phyloP scores from a whole-genome alignment of 2,113 vertebrate species.

The Pachypanchax playfairii region DNA sequence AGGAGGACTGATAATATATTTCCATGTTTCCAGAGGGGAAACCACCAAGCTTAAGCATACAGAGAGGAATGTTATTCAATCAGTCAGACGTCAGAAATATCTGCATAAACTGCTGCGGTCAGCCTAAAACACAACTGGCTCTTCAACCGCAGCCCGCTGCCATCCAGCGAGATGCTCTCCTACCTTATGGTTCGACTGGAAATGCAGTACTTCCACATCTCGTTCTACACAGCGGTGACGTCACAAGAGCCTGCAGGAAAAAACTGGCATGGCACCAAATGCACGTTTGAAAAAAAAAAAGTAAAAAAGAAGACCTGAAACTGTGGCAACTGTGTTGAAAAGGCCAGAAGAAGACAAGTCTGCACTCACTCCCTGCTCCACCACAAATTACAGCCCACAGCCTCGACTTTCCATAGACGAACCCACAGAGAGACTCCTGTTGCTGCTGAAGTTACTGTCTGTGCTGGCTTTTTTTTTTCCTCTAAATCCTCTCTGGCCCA shows the following conservation, averaged over 20 bases:
- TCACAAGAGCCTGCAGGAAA: constrained; percentile 72
- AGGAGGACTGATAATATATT: constrained; percentile 53
- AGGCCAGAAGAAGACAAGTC: constrained; percentile 60
- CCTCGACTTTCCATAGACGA: constrained; percentile 70
- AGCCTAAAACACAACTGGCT: constrained; percentile 48
- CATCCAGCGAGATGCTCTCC: constrained; percentile 32
- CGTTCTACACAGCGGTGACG: constrained; percentile 85
- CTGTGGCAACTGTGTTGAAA: constrained; percentile 44
- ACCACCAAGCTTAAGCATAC: constrained; percentile 49
- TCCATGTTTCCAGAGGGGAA: constrained; percentile 63
- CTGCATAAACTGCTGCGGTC: constrained; percentile 54
- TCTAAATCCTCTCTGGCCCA: constrained; percentile 41
- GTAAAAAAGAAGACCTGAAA: too few species aligned
- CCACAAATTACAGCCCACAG: constrained; percentile 77
- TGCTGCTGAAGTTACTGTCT: constrained; percentile 63
- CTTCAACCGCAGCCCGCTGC: constrained; percentile 31
- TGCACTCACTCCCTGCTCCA: constrained; percentile 59
- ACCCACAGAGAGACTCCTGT: constrained; percentile 63
- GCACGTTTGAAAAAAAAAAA: constrained; percentile 38
- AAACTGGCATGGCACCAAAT: constrained; percentile 47
- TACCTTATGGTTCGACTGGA: constrained; percentile 95
- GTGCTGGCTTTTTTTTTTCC: constrained; percentile 26
- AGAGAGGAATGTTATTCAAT: constrained; percentile 67
- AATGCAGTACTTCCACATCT: constrained; percentile 97
- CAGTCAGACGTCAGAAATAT: constrained; percentile 65